Base-by-base conservation (phyloP, 2,113 vertebrate species). In the Gallinago undulata region DNA sequence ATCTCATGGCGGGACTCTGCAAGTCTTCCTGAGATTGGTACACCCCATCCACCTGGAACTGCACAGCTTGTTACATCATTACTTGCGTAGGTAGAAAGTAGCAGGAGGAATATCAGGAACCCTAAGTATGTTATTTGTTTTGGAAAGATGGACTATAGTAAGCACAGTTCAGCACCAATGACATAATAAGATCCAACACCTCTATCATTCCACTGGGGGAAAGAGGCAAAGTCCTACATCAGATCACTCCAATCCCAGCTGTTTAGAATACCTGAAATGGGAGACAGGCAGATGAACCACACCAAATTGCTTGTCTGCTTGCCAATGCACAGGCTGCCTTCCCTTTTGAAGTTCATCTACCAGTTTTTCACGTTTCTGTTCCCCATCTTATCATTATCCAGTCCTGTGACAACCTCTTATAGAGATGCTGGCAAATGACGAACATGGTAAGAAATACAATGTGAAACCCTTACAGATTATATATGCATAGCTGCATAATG, bases 1-100 rank as follows among this genome's bases (percentile, higher is more conserved):
- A 27, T 10, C 4, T 1, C 13, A n/a, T 1, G 0, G 31, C 45
- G 51, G 31, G 47, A 43, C 41, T 27, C 10, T 13, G 22, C 2
- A 4, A 12, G 43, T 57, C 56, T 53, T 59, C 53, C 79, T 35
- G 47, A 55, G 25, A 62, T 28, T 2, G 8, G 25, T 37, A 37
- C 25, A 57, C 43, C 24, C 21, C 37, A 45, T 69, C 39, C 28
- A 27, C 37, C 43, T 78, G 51, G 43, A 95, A 68, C 28, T 39
- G 57, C 48, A 68, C 16, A 68, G 18, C 18, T 59, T 72, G 11
- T 24, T 74, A 66, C 0, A 1, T 63, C 57, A 59, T 33, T 59
- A 16, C 23, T 63, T 83, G 31, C 17, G 24, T 47, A 4, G 15
- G 10, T 6, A 76, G 48, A 84, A 79, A 63, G 63, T 8, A 70